Evolutionary conservation across 2,797 vertebrate species (phyloP).

Genomic region (Pantherophis alleghaniensis): DNA sequence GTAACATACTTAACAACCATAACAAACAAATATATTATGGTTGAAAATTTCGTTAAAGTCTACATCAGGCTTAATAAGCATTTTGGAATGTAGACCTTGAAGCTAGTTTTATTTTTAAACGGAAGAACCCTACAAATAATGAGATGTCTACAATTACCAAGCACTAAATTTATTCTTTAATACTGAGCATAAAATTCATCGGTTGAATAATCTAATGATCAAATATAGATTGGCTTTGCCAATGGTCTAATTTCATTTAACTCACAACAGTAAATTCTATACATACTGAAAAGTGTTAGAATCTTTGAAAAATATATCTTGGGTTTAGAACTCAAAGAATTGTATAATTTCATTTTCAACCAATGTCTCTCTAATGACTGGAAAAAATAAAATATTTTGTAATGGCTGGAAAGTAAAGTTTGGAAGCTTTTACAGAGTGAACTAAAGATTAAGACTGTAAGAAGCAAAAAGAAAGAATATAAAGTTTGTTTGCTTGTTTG

Average conservation of each 20-base stretch:
- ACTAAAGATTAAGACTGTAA: neutral
- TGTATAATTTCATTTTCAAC: neutral
- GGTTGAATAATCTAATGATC: too few species aligned
- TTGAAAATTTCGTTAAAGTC: conserved; percentile 36
- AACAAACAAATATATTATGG: conserved; percentile 47
- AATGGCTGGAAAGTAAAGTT: neutral
- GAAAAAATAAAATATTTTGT: neutral
- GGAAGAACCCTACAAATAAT: neutral
- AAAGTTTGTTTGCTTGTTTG: neutral
- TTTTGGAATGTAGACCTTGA: conserved; percentile 16
- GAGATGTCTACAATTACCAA: neutral
- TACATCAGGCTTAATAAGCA: conserved; percentile 30
- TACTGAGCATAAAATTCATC: neutral
- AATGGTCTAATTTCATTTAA: neutral
- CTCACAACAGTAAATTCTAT: neutral
- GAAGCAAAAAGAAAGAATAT: neutral
- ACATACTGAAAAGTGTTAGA: neutral
- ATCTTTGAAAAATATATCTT: neutral
- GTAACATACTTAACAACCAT: conserved; percentile 51
- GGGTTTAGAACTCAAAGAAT: neutral
- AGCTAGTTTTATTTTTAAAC: neutral
- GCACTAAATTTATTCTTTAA: neutral
- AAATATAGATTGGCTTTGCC: neutral
- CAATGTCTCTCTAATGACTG: neutral
- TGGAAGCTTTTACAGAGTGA: neutral